phyloP scores from a whole-genome alignment of 1,140 invertebrate genomes.

The Trialeurodes vaporariorum region DNA sequence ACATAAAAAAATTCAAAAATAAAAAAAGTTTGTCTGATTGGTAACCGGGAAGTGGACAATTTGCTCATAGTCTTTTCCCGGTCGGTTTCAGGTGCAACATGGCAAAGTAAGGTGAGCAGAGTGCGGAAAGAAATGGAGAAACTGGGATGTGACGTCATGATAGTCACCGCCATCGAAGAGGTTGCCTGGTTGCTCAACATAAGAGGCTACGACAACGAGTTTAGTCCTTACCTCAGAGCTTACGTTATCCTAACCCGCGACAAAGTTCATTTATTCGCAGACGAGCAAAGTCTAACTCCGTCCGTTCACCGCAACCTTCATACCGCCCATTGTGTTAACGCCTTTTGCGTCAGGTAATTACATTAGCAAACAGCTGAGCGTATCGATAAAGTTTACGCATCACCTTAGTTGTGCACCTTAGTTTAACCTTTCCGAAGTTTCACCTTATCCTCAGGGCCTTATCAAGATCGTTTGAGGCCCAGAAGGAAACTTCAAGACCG shows the following conservation, averaged over 20 bases:
- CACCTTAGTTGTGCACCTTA: too few relatives aligned
- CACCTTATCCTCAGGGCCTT: too few relatives aligned
- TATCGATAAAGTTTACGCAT: too few relatives aligned
- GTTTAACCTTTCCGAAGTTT: too few relatives aligned
- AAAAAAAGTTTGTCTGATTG: too few relatives aligned
- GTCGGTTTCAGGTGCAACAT: constrained; percentile 43
- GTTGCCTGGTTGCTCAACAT: constrained; percentile 92
- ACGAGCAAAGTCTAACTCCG: constrained; percentile 43
- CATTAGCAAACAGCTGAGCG: too few relatives aligned
- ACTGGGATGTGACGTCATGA: constrained; percentile 56
- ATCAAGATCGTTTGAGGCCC: too few relatives aligned
- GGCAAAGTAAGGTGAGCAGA: constrained; percentile 57
- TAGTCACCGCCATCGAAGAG: constrained; percentile 82
- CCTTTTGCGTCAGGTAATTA: constrained; percentile 51
- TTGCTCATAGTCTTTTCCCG: too few relatives aligned
- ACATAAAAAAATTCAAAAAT: too few relatives aligned
- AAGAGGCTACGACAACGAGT: constrained; percentile 79
- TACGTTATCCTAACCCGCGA: constrained; percentile 58
- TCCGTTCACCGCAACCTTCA: constrained; percentile 41
- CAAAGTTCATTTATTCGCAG: constrained; percentile 49
- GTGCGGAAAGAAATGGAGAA: constrained; percentile 52
- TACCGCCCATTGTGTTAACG: constrained; percentile 45
- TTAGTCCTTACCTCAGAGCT: constrained; percentile 70
- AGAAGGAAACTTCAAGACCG: too few relatives aligned
- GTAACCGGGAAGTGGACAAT: neutral